A percentile compares a stretch with the other conserved stretches of the same genome.
Evolutionary conservation across 2,113 vertebrate species (phyloP).

Genomic region (Oryzias melastigma): DNA sequence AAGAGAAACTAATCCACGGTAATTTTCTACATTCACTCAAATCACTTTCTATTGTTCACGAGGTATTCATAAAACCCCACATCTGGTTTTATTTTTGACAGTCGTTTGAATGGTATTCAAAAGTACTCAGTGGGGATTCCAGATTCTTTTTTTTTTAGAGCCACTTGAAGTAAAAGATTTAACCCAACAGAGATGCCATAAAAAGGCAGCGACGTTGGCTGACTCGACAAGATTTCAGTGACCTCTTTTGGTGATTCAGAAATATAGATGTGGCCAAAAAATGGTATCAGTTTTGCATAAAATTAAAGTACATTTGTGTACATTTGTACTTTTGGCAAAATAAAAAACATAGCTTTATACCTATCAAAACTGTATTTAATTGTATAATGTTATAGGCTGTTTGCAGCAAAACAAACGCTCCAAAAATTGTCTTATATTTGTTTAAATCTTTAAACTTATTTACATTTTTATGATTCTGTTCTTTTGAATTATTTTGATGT

Average conservation of each 20-base stretch:
- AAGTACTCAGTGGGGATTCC: constrained; percentile 44
- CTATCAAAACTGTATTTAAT: too few relatives aligned
- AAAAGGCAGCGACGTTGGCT: constrained; percentile 11
- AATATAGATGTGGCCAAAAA: too few relatives aligned
- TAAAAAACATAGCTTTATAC: too few relatives aligned
- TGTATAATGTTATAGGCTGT: too few relatives aligned
- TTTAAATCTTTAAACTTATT: too few relatives aligned
- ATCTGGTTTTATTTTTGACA: constrained; percentile 56
- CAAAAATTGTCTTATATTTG: too few relatives aligned
- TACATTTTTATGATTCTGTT: too few relatives aligned
- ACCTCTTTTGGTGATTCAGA: neutral
- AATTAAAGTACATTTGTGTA: too few relatives aligned
- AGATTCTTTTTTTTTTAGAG: constrained; percentile 39
- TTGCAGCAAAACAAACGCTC: too few relatives aligned
- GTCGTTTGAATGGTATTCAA: constrained; percentile 54
- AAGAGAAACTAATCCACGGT: neutral
- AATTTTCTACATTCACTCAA: constrained; percentile 49
- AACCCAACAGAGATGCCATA: constrained; percentile 27
- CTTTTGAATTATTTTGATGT: too few relatives aligned
- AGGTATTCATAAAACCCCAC: constrained; percentile 41
- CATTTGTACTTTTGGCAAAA: too few relatives aligned
- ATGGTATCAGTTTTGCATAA: too few relatives aligned
- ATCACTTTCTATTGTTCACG: constrained; percentile 41
- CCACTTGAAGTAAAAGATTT: constrained; percentile 52
- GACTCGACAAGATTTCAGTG: constrained; percentile 4